Conservation (phyloP, 2,113 vertebrate genomes). For the Pampusana beccarii region DNA sequence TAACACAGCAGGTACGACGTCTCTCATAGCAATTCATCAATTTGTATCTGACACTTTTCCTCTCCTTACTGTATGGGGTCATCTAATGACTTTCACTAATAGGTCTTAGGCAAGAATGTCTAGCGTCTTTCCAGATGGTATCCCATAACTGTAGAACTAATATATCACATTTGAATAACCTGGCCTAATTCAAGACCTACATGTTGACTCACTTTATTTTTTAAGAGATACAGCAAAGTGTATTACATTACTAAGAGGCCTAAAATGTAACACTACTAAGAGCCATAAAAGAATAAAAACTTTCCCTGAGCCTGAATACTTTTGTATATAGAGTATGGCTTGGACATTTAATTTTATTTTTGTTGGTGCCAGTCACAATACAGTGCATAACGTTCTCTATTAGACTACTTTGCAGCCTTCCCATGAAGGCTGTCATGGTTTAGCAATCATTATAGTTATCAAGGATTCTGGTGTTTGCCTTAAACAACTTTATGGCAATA, state of each 20-base stretch:
- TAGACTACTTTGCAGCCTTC: not conserved
- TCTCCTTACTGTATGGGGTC: not conserved
- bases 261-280: not conserved
- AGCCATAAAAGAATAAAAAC: not conserved
- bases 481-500: not conserved
- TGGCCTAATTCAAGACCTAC: not conserved
- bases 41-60: not conserved
- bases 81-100: not conserved
- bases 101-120: not conserved
- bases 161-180: not conserved
- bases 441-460: not conserved
- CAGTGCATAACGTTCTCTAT: not conserved
- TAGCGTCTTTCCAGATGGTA: not conserved
- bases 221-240: not conserved
- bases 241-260: not conserved
- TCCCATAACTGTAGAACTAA: not conserved
- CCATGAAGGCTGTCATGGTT: not conserved
- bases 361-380: not conserved
- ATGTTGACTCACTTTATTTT: not conserved
- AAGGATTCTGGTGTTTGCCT: not conserved
- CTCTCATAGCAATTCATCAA: accelerated
- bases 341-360: not conserved
- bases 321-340: not conserved
- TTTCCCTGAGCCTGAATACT: not conserved
- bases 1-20: not conserved